Evolutionary conservation across 2,113 vertebrate genomes (phyloP), one percentile per base, ranked within the genome.

Genomic region (Corythaeola cristata): DNA sequence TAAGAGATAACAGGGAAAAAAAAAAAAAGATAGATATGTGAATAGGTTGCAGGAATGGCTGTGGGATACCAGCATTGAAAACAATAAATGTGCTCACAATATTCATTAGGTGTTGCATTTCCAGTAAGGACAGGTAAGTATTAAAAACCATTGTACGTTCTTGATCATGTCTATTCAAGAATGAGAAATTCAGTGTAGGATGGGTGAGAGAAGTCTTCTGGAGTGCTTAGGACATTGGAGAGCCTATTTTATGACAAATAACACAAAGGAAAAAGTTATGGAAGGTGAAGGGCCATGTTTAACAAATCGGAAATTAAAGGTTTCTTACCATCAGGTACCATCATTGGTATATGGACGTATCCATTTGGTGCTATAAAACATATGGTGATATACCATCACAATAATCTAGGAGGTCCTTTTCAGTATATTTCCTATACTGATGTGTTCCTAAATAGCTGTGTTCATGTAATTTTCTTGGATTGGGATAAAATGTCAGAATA

Each of bases 401-500:
- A 60, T 67, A 59, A 44, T 67, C 52, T 35, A 72, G 47, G 27
- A 89, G 21, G 41, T 81, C 39, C 20, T 89, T 87, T 84, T 64
- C 37, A 47, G 62, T 63, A 12, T 81, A 17, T 84, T 96, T 86
- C 39, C 32, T 75, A 9, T 78, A 44, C 45, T n/a, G 44, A 60
- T n/a, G 17, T 53, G 35, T 45, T 89, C 53, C 56, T 67, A 52
- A 90, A 77, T 63, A 87, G 13, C 22, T 67, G 20, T 19, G 44
- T 66, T 78, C 9, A 1, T 78, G 30, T 84, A 5, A 72, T 68
- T 78, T 87, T 74, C 64, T 84, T 81, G 68, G 47, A 39, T 45
- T 90, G 83, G 56, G 68, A 71, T 88, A 71, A 90, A 92, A 93
- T 77, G 39, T 50, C 64, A 82, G 74, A 74, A 33, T 82, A 90